Evolutionary conservation across 2,888 invertebrate species (phyloP).

Genomic region (Smittia aterrima): DNA sequence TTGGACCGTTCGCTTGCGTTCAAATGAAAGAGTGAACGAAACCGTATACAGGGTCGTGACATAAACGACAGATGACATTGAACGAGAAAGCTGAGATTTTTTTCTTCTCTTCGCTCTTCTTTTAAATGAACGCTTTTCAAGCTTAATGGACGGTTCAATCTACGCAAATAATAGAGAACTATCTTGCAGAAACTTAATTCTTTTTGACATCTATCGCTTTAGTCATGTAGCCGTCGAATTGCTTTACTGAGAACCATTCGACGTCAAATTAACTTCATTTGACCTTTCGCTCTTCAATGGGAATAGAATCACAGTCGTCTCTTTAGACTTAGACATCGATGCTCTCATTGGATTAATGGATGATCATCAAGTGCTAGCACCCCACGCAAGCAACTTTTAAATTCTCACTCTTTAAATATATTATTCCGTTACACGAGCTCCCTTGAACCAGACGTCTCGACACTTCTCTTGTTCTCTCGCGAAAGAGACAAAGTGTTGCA

Average conservation of each 20-base stretch:
- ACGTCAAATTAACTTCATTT: too few species aligned
- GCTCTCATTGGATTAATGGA: too few species aligned
- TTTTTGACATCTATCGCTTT: not conserved
- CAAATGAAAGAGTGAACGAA: not conserved
- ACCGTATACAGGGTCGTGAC: not conserved
- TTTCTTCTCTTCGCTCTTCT: too few species aligned
- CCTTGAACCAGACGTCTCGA: not conserved
- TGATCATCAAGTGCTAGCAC: not conserved
- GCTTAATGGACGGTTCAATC: not conserved
- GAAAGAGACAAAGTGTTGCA: not conserved
- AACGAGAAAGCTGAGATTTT: conserved; percentile 4
- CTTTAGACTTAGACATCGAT: too few species aligned
- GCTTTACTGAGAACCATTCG: not conserved
- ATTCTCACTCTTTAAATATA: not conserved
- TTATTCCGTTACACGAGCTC: conserved; percentile 8
- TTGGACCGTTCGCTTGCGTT: not conserved
- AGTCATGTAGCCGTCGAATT: too few species aligned
- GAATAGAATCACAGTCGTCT: too few species aligned
- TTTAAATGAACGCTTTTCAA: not conserved
- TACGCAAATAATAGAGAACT: not conserved
- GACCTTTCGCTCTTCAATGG: too few species aligned
- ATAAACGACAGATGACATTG: not conserved
- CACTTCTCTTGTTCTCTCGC: not conserved
- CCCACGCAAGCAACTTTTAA: not conserved
- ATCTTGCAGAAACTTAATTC: not conserved